Conservation (phyloP, 2,888 invertebrate species). For the Tillus elongatus region DNA sequence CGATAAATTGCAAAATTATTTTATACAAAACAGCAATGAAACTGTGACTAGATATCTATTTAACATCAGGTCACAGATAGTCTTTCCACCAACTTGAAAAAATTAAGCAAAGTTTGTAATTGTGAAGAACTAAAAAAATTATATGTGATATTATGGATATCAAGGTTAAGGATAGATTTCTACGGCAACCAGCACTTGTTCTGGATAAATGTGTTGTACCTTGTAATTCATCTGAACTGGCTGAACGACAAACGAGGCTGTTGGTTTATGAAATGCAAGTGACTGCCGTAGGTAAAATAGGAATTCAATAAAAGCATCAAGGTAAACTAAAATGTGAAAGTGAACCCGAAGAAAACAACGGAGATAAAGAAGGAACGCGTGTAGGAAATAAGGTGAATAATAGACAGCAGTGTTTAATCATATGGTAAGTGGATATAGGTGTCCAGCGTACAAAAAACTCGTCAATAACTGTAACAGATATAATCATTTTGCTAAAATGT, state of each 20-base stretch:
- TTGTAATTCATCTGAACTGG: background rate
- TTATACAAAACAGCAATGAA: background rate
- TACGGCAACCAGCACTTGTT: background rate
- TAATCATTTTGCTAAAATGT: too few relatives aligned
- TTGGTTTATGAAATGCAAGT: slow-evolving; percentile 2
- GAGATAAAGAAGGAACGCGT: too few relatives aligned
- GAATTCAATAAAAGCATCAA: too few relatives aligned
- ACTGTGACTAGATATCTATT: background rate
- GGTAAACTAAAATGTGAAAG: too few relatives aligned
- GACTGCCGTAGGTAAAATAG: too few relatives aligned
- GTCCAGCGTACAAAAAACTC: too few relatives aligned
- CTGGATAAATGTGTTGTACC: background rate
- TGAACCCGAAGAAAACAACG: too few relatives aligned
- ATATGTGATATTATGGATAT: background rate
- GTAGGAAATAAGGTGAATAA: too few relatives aligned
- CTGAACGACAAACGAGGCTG: slow-evolving; percentile 1
- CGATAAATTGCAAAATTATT: background rate
- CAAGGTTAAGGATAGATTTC: background rate
- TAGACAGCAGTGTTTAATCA: too few relatives aligned
- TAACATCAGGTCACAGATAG: background rate
- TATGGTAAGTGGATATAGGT: too few relatives aligned
- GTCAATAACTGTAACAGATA: too few relatives aligned
- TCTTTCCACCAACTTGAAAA: background rate
- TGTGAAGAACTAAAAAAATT: background rate
- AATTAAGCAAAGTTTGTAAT: slow-evolving; percentile 1